Conservation (phyloP, 2,113 vertebrate genomes). For the Cavia porcellus region DNA sequence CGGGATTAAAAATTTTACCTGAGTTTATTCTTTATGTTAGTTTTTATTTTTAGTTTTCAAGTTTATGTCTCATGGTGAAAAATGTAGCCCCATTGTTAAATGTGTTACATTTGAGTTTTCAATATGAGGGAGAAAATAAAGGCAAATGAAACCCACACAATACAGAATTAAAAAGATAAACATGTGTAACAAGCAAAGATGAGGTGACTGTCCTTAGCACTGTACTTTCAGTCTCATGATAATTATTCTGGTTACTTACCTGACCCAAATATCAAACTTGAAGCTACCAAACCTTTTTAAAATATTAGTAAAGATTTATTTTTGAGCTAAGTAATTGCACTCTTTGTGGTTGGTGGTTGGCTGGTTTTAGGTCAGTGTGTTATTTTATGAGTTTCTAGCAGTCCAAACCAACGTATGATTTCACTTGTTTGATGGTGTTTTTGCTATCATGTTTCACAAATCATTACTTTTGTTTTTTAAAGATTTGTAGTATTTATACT, state of each 20-base stretch:
- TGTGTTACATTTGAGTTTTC: not conserved
- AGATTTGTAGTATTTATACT: not conserved
- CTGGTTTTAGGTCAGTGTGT: not conserved
- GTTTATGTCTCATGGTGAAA: not conserved
- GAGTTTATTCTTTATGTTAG: not conserved
- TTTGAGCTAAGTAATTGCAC: not conserved
- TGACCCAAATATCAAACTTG: not conserved
- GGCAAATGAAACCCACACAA: not conserved
- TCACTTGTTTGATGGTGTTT: not conserved
- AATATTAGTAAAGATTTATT: not conserved
- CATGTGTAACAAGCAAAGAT: not conserved
- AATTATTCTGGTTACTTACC: not conserved
- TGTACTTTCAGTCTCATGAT: not conserved
- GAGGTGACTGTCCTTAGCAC: not conserved
- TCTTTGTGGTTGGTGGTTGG: not conserved
- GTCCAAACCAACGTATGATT: not conserved
- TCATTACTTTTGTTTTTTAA: not conserved
- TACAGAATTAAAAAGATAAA: not conserved
- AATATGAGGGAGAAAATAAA: not conserved
- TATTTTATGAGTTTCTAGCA: conserved; percentile 2
- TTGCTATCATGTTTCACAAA: not conserved
- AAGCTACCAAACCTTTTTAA: not conserved
- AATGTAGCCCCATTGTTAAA: not conserved
- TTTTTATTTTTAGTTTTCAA: not conserved
- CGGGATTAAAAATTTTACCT: not conserved